Evolutionary conservation across 2,797 vertebrate species (phyloP), one percentile per base, ranked within the genome.

Genomic region (Sciaenops ocellatus): DNA sequence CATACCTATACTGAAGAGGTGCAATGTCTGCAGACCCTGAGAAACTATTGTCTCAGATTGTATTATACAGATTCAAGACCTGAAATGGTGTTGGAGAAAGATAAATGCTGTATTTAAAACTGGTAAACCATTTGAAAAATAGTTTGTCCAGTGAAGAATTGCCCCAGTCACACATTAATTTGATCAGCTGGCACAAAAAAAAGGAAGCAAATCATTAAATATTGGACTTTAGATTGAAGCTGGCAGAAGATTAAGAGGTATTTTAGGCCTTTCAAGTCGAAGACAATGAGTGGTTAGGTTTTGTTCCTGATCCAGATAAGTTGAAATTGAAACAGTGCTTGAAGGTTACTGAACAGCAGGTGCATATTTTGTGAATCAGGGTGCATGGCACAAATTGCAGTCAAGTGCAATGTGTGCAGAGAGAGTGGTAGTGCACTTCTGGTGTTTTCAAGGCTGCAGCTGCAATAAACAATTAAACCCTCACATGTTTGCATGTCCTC

Each of bases 1-100:
- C 60, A 75, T 55, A 72, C 72, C 67, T 56, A 38, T 69, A 59
- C 6, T 38, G 42, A 26, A 81, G 66, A 70, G 42, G 55, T 73
- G 64, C 56, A 50, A 18, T 22, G 70, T 81, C 81, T 85, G 71
- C 63, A 56, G 74, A 59, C 78, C 69, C 70, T 57, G 60, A 82
- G 55, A 82, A 85, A 73, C 69, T 75, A 85, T 76, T 78, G 73
- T 81, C 85, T 82, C 50, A 59, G 44, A 79, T 42, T 69, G 51
- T 73, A 26, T 76, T 63, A 56, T 6, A 24, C 67, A 73, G 62
- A 64, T 38, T 54, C 13, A 47, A 42, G 68, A 63, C 61, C 46
- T 55, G 68, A 61, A 76, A 78, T 48, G 64, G 47, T 57, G 73
- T 44, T 47, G 24, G 62, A 44, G 17, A 81, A 48, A 65, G 42